A percentile compares a stretch with the other conserved stretches of the same genome.
Evolutionary conservation across 2,888 invertebrate species (phyloP).

Genomic region (Cosmia pyralina): DNA sequence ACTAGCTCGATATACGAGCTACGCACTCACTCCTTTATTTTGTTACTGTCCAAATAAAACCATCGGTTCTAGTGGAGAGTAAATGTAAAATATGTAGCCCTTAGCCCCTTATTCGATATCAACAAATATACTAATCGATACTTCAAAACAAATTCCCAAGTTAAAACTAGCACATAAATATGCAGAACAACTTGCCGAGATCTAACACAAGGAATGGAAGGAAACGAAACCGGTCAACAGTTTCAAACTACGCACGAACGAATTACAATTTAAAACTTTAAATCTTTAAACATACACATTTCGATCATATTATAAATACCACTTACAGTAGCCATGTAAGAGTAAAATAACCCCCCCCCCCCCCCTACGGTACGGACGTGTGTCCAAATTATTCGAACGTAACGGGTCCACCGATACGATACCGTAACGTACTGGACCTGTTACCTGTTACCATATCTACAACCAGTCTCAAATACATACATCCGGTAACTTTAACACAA

Average conservation of each 20-base stretch:
- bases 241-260: constrained; percentile 8
- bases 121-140: constrained; percentile 9
- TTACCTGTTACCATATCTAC: constrained; percentile 69
- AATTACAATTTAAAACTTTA: constrained; percentile 18
- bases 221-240: constrained; percentile 37
- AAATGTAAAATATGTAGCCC: not conserved
- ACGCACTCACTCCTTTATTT: constrained; percentile 26
- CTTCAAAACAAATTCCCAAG: not conserved
- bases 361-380: no score
- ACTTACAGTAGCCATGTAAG: constrained; percentile 41
- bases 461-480: constrained; percentile 66
- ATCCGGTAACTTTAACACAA: constrained; percentile 62
- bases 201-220: constrained; percentile 39
- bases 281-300: constrained; percentile 11
- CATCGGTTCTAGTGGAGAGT: not conserved
- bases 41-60: constrained; percentile 2
- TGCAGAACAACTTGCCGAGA: constrained; percentile 11
- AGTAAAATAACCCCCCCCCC: no score
- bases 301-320: constrained; percentile 3
- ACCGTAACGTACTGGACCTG: constrained; percentile 72
- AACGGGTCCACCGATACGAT: constrained; percentile 66
- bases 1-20: constrained; percentile 50
- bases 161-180: constrained; percentile 20
- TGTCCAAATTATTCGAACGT: constrained; percentile 65
- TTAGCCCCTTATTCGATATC: not conserved